These are phyloP conservation scores for Neostethus bicornis DNA, from an alignment of 2,797 vertebrate genomes.

Conservation along the genomic window DNA sequence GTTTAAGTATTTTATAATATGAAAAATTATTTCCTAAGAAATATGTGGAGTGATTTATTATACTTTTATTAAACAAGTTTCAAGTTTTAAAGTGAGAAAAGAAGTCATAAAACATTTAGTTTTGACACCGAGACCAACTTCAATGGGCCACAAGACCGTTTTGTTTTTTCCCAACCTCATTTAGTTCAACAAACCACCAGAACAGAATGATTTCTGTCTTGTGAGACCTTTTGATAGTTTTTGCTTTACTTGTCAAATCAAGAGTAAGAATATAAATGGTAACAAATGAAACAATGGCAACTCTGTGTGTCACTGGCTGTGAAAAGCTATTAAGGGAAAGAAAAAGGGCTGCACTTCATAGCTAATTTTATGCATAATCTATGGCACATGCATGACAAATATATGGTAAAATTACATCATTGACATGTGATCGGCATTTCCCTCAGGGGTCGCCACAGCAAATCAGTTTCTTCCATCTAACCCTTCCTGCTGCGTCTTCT, in stretches of 20 bases:
- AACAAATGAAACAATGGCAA: not conserved
- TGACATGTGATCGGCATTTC: too few species aligned
- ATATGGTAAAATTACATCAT: not conserved
- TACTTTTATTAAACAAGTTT: too few species aligned
- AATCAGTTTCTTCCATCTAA: too few species aligned
- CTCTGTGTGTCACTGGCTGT: not conserved
- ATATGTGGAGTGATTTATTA: too few species aligned
- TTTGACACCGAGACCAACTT: not conserved
- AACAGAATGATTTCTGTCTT: constrained; percentile 6
- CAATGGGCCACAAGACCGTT: not conserved
- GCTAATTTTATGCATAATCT: not conserved
- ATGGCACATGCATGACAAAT: not conserved
- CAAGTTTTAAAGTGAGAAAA: too few species aligned
- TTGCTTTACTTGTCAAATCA: not conserved
- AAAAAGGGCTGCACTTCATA: not conserved
- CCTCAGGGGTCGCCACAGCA: not conserved
- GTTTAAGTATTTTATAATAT: too few species aligned
- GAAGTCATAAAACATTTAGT: too few species aligned
- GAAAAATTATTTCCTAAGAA: too few species aligned
- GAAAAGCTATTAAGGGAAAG: not conserved
- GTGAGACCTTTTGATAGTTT: not conserved
- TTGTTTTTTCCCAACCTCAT: not conserved
- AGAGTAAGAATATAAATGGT: constrained; percentile 2
- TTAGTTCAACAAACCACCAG: not conserved
- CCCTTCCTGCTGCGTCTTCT: too few species aligned